Percentiles rank a stretch among this genome's conserved stretches.
Conservation (phyloP, 1,140 invertebrate species). For the Luehdorfia chinensis region DNA sequence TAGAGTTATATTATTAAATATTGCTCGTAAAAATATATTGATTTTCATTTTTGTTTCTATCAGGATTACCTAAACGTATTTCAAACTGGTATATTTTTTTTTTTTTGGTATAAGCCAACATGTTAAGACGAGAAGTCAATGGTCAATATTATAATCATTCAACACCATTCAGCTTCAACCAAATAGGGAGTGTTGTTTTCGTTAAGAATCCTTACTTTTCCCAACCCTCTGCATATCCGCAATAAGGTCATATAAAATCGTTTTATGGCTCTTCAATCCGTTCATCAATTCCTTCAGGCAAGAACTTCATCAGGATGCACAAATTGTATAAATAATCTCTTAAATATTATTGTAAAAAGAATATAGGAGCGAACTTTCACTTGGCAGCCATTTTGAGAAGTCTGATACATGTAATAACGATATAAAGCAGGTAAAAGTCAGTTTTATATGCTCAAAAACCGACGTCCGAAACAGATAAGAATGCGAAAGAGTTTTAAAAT, state of each 20-base stretch:
- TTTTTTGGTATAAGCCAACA: too few relatives aligned
- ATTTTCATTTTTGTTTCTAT: too few relatives aligned
- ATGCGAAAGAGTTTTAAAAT: conserved; percentile 42
- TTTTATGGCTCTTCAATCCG: conserved; percentile 15
- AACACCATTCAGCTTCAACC: too few relatives aligned
- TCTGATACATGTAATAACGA: conserved; percentile 19
- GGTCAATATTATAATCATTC: too few relatives aligned
- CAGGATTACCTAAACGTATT: too few relatives aligned
- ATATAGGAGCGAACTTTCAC: not conserved
- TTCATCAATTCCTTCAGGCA: not conserved
- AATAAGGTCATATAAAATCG: conserved; percentile 17
- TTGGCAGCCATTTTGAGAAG: conserved; percentile 19
- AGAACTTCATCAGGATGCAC: conserved; percentile 11
- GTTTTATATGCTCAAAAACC: conserved; percentile 27
- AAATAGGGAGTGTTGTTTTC: too few relatives aligned
- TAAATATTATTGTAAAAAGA: conserved; percentile 14
- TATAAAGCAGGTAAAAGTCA: conserved; percentile 16
- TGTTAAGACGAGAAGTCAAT: too few relatives aligned
- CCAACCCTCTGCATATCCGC: conserved; percentile 3
- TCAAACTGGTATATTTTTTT: too few relatives aligned
- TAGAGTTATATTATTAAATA: too few relatives aligned
- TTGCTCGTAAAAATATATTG: too few relatives aligned
- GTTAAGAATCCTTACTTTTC: conserved; percentile 1
- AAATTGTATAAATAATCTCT: conserved; percentile 20
- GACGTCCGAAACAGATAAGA: conserved; percentile 42